A percentile compares a stretch with the other conserved stretches of the same genome.
Conservation (phyloP, 2,888 invertebrate genomes). For the Euclidia mi region DNA sequence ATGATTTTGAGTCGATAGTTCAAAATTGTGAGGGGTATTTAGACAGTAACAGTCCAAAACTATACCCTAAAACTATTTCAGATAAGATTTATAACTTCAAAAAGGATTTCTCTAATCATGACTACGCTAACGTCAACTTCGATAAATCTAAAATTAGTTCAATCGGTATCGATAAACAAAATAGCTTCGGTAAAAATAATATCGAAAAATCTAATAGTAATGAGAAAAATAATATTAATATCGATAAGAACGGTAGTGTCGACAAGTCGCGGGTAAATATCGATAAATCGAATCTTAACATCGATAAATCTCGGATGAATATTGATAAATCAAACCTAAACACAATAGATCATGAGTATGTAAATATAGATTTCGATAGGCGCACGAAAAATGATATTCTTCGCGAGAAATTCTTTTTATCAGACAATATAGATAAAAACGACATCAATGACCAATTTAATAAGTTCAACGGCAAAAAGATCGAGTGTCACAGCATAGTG, state of each 20-base stretch:
- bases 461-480: constrained; percentile 75
- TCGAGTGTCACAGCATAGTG: constrained; percentile 83
- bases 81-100: constrained; percentile 85
- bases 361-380: constrained; percentile 60
- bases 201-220: constrained; percentile 11
- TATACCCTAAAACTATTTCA: constrained; percentile 76
- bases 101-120: constrained; percentile 82
- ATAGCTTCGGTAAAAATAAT: constrained; percentile 21
- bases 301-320: constrained; percentile 17
- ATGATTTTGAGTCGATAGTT: constrained; percentile 64
- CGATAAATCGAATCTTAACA: constrained; percentile 32
- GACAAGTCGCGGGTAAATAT: constrained; percentile 30
- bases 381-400: constrained; percentile 79
- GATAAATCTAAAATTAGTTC: constrained; percentile 41
- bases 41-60: constrained; percentile 62
- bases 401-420: constrained; percentile 77
- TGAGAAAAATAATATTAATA: constrained; percentile 25
- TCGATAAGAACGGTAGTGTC: constrained; percentile 39
- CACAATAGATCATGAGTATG: constrained; percentile 51
- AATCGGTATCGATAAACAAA: constrained; percentile 10
- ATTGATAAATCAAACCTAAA: constrained; percentile 33
- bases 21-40: constrained; percentile 70
- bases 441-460: constrained; percentile 78
- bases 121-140: constrained; percentile 79
- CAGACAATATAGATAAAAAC: constrained; percentile 74